Percentiles rank a stretch among this genome's conserved stretches.
These are phyloP conservation scores for Cerceris ruficornis DNA, from an alignment of 2,888 invertebrate genomes.

Conservation along the genomic window DNA sequence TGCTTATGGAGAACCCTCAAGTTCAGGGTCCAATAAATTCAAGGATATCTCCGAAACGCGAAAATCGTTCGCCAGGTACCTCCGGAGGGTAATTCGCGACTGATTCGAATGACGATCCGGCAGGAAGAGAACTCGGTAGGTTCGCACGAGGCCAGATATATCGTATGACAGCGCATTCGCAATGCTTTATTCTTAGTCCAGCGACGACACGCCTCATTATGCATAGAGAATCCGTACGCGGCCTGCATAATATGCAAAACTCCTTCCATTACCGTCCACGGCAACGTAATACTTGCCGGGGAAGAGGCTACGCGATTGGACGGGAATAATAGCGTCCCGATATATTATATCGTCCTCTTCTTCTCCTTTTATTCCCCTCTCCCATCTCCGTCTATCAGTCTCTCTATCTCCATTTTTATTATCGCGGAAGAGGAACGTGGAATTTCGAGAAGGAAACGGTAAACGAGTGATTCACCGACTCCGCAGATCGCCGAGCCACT, in stretches of 20 bases:
- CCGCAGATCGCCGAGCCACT: slow-evolving; percentile 13
- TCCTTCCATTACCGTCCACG: slow-evolving; percentile 78
- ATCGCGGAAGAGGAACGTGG: slow-evolving; percentile 35
- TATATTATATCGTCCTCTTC: slow-evolving; percentile 34
- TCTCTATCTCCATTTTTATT: slow-evolving; percentile 12
- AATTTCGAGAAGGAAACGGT: slow-evolving; percentile 60
- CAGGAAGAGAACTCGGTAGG: slow-evolving; percentile 58
- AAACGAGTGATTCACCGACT: slow-evolving; percentile 48
- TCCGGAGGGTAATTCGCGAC: slow-evolving; percentile 12
- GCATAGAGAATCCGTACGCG: slow-evolving; percentile 80
- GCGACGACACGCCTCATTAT: slow-evolving; percentile 80
- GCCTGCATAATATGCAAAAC: slow-evolving; percentile 81
- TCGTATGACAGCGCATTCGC: slow-evolving; percentile 69
- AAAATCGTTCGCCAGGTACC: neutral
- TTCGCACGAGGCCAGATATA: slow-evolving; percentile 57
- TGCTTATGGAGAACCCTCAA: no score
- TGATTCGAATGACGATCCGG: slow-evolving; percentile 47
- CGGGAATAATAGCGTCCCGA: slow-evolving; percentile 46
- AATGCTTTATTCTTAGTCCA: slow-evolving; percentile 78
- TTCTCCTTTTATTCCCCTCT: neutral
- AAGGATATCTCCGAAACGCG: no score
- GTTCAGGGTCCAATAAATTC: no score
- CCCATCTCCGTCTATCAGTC: slow-evolving; percentile 17
- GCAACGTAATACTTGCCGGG: slow-evolving; percentile 64
- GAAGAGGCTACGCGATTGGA: slow-evolving; percentile 56